phyloP scores from a whole-genome alignment of 2,888 invertebrate genomes.

The Volucella inflata region DNA sequence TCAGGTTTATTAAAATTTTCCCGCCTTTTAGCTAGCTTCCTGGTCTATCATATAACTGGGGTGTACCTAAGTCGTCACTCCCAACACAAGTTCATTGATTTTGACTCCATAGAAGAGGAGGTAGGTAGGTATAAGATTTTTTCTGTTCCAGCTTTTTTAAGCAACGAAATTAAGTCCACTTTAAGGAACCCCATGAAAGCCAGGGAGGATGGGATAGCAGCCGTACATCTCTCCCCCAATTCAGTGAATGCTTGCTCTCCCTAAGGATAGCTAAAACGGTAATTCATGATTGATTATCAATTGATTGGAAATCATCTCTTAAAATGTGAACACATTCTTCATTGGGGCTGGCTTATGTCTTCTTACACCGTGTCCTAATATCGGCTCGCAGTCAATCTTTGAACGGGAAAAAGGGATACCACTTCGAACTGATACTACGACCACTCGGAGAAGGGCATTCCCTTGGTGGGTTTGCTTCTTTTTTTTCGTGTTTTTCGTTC shows the following conservation, averaged over 20 bases:
- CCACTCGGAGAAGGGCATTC: not conserved
- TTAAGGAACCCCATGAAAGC: too few relatives aligned
- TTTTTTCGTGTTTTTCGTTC: conserved; percentile 3
- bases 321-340: conserved; percentile 56
- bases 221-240: not conserved
- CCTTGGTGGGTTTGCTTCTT: not conserved
- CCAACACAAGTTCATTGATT: too few relatives aligned
- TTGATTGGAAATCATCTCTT: conserved; percentile 66
- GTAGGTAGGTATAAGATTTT: too few relatives aligned
- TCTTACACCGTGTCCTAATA: conserved; percentile 29
- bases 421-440: not conserved
- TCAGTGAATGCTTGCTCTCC: not conserved
- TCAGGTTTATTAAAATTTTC: conserved; percentile 54
- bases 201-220: not conserved
- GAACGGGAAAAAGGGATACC: conserved; percentile 1
- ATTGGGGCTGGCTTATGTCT: conserved; percentile 17
- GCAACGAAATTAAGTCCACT: too few relatives aligned
- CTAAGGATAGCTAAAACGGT: conserved; percentile 80
- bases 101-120: too few relatives aligned
- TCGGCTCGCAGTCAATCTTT: conserved; percentile 42
- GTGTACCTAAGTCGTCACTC: not conserved
- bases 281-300: conserved; percentile 83
- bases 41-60: not conserved
- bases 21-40: conserved; percentile 1
- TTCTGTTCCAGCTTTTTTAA: too few relatives aligned